Evolutionary conservation across 2,113 vertebrate species (phyloP).

Genomic region (Phalacrocorax carbo): DNA sequence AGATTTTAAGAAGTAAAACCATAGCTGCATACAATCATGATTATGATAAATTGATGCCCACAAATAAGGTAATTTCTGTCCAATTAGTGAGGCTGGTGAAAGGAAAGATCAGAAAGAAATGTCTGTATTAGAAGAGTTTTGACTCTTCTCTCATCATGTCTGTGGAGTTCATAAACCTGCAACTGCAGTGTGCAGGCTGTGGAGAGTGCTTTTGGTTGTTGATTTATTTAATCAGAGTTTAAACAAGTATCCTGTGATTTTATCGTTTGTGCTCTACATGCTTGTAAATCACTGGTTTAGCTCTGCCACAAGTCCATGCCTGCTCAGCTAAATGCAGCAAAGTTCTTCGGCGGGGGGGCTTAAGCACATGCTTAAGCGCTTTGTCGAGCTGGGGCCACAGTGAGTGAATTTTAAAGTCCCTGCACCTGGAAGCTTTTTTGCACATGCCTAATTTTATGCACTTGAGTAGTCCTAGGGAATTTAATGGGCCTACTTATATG

Average conservation of each 20-base stretch:
- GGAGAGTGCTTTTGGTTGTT: neutral
- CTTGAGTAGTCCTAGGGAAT: neutral
- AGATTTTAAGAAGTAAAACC: slow-evolving; percentile 24
- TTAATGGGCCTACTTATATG: neutral
- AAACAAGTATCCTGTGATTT: neutral
- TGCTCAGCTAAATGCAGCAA: neutral
- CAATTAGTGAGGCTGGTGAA: neutral
- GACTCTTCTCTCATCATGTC: neutral
- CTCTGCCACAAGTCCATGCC: neutral
- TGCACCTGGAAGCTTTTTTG: neutral
- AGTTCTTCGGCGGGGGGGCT: neutral
- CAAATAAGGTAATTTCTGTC: neutral
- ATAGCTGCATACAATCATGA: neutral
- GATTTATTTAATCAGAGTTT: neutral
- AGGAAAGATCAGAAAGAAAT: neutral
- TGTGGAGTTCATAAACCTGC: neutral
- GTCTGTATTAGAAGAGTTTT: neutral
- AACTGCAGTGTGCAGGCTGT: neutral
- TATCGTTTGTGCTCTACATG: neutral
- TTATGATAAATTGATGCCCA: neutral
- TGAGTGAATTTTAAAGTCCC: neutral
- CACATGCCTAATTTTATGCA: neutral
- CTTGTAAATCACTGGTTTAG: neutral
- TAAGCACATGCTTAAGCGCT: neutral
- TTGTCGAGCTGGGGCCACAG: neutral